These are phyloP conservation scores for Psittacula cyanocephala DNA, from an alignment of 2,113 vertebrate genomes.

Conservation along the genomic window DNA sequence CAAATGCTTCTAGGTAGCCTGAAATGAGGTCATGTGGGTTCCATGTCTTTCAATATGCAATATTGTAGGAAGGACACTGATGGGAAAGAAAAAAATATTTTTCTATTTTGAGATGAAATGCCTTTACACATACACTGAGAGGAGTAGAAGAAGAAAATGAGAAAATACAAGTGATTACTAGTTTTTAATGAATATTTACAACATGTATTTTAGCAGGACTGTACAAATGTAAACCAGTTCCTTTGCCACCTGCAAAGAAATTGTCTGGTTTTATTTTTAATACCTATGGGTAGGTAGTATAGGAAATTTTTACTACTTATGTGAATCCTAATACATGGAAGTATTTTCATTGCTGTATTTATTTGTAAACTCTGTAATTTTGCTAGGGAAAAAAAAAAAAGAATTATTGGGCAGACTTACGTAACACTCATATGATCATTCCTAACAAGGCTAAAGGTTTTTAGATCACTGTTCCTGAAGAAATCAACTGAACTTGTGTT, in stretches of 20 bases:
- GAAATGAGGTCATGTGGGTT: neutral
- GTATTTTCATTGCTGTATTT: neutral
- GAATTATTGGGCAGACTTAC: neutral
- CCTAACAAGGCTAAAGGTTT: neutral
- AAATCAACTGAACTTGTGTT: neutral
- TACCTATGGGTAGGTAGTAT: neutral
- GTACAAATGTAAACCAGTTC: neutral
- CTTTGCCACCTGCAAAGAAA: neutral
- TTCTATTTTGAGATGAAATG: neutral
- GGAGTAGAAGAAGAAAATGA: neutral
- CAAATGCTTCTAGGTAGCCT: neutral
- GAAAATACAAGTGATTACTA: neutral
- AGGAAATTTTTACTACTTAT: neutral
- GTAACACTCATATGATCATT: neutral
- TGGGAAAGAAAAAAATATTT: neutral
- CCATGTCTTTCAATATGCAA: neutral
- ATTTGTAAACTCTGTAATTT: neutral
- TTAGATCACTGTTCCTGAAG: neutral
- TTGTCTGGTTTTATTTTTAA: neutral
- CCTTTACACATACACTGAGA: neutral
- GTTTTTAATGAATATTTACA: neutral
- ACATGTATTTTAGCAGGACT: neutral
- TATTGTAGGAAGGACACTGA: neutral
- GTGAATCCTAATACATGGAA: neutral
- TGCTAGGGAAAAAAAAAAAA: neutral